phyloP scores from a whole-genome alignment of 2,797 vertebrate species.

The Coregonus ussuriensis region DNA sequence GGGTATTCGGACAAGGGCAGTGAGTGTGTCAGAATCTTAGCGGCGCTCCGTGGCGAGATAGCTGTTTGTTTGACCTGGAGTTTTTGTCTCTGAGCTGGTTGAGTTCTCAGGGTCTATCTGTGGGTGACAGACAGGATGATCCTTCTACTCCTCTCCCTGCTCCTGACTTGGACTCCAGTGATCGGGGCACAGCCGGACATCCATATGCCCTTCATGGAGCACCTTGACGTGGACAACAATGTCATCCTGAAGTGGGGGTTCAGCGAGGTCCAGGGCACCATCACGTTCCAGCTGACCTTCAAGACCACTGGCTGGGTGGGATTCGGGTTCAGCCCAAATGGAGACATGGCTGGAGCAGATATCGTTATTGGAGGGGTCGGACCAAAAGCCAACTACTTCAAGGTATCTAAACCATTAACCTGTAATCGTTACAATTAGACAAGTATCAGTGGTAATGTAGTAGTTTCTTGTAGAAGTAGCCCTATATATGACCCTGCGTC shows the following conservation, averaged over 20 bases:
- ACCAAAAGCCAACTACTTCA: too few relatives aligned
- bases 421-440: background rate
- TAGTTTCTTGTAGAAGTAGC: background rate
- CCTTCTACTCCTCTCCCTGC: constrained; percentile 22
- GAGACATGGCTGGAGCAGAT: too few relatives aligned
- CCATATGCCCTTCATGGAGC: constrained; percentile 66
- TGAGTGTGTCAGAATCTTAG: background rate
- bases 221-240: constrained; percentile 62
- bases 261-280: constrained; percentile 21
- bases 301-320: too few relatives aligned
- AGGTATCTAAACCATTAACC: background rate
- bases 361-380: too few relatives aligned
- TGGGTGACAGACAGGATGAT: constrained; percentile 53
- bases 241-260: constrained; percentile 77
- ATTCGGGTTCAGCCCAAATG: too few relatives aligned
- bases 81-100: too few relatives aligned
- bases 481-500: too few relatives aligned
- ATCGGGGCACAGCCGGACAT: constrained; percentile 29
- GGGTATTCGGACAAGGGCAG: background rate
- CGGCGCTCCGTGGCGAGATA: constrained; percentile 41
- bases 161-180: constrained; percentile 27
- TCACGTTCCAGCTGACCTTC: too few relatives aligned
- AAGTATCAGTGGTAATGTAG: background rate
- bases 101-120: background rate
- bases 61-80: background rate